Base-by-base conservation (phyloP, 2,797 vertebrate genomes). In the Parotocinclus haroldoi region DNA sequence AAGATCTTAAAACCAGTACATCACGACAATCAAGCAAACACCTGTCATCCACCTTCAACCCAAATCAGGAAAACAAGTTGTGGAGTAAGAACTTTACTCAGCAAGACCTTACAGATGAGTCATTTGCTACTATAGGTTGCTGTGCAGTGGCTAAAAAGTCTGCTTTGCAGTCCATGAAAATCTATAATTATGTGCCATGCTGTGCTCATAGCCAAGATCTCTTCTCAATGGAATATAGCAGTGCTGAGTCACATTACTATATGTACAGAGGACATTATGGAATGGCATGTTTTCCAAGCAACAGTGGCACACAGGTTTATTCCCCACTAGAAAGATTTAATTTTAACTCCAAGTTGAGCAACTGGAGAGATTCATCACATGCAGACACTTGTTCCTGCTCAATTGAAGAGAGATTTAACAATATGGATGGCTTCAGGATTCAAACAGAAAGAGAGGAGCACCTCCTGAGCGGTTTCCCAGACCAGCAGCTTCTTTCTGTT, bases 371-470 rank as follows among this genome's bases (percentile, higher is more conserved):
- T 57, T 59, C 58, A 27, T 0, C 17, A 27, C 1, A 57, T 7
- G 69, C 9, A 59, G 73, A 10, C 45, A 70, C 27, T 61, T 67
- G 18, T 27, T 27, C 50, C 0, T 9, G 69, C 37, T 49, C 63
- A 7, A 63, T 27, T 54, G 68, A 60, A 11, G 57, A 76, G n/a
- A 56, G 39, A 36, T 80, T 75, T 54, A 82, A 81, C 13, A 63
- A 66, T 62, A 66, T 83, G 0, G 74, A 76, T 18, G 92, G 90
- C 78, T 93, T 94, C 82, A 85, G 88, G 82, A 86, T 82, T 14
- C 92, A 94, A 79, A 85, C 93, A 38, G 82, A 79, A 73, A 84
- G 68, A 65, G 91, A 92, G 66, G 89, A 91, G 54, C 81, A 6
- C 9, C 52, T 78, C 3, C 79, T 93, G 69, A 79, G 61, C 42